Base-by-base conservation (phyloP, 2,888 invertebrate genomes). In the Pristionchus arcanus region DNA sequence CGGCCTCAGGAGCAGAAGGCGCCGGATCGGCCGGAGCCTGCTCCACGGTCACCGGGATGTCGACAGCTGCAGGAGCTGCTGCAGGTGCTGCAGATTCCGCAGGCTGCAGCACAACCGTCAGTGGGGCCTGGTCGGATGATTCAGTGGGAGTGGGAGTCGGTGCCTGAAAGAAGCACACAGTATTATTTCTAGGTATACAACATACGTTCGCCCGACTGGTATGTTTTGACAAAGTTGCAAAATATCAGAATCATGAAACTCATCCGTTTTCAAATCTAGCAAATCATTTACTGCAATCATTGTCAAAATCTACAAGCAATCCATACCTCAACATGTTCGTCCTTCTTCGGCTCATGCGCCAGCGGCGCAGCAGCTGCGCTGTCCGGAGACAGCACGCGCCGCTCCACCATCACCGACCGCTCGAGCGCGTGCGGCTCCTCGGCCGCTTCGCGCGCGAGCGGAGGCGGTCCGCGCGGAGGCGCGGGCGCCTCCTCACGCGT, bases 341-440 rank as follows among this genome's bases (percentile, higher is more conserved):
- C 37, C 37, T 28, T 25, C 77, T 77, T 71, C 31, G 31, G 13
- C 68, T 71, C 34, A 31, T 31, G 21, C 71, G 71, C 31, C 28
- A 5, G 16, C 21, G 42, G 42, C 31, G 37, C 77, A 7, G 77
- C 77, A 21, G 77, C 42, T 0, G 81, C 49, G 81, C 81, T 81
- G 49, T 81, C 81, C 13, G 81, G 81, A 49, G 81, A 81, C 81
- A 81, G 49, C 81, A 81, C 81, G n/a, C 81, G 49, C 19, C 81
- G 25, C 81, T 81, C 81, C 34, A 81, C 49, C 81, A 81, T 81
- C 49, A 81, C 81, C 13, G 81, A 81, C 9, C 81, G 49, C n/a
- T 15, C 15, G n/a, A 81, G 28, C n/a, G 25, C 49, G 81, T 81
- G 81, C 3, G 11, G 21, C 42, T 37, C 37, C 42, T 77, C 81